Evolutionary conservation across 2,797 vertebrate species (phyloP), one percentile per base, ranked within the genome.

Genomic region (Neosalanx taihuensis): DNA sequence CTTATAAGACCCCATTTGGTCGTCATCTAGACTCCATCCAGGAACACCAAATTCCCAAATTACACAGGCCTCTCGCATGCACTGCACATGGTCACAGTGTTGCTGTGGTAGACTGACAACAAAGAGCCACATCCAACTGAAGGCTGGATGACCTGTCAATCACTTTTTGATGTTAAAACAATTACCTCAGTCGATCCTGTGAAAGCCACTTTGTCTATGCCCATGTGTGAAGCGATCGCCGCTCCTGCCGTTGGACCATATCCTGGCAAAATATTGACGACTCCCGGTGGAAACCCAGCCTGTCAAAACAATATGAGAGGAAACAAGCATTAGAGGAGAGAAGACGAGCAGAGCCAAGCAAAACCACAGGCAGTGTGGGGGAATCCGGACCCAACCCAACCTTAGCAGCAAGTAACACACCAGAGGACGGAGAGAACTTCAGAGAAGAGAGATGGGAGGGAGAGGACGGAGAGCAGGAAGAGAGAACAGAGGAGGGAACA

Each of bases 211-310:
- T 99, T 99, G 91, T 99, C 96, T 83, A 99, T 96, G 92, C 95
- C 96, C 90, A 94, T 87, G 65, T 99, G 98, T 56, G 95, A 96
- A 72, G 96, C 93, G 69, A 99, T 99, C 9, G 96, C 94, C 69
- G 96, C 95, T 84, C 98, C 98, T 72, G 95, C 95, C 13, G 96
- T 96, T 87, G 96, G 95, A 88, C 98, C 98, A 29, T 93, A 98
- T 92, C 98, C 98, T 84, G 97, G 97, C 91, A 99, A 94, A 94
- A 99, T 99, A 93, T 99, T 99, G 92, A 99, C 91, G 81, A 99
- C 98, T 91, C 98, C 98, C n/a, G 97, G 96, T 87, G 98, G 98
- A 94, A 99, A 99, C 78, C 97, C 97, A 37, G 95, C 97, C 98
- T 99, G 92, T 89, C 86, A 91, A 94, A 95, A 95, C 82, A 95